These are phyloP conservation scores for Orbicella faveolata DNA, from an alignment of 64 coral and sea anemone species.

Conservation along the genomic window DNA sequence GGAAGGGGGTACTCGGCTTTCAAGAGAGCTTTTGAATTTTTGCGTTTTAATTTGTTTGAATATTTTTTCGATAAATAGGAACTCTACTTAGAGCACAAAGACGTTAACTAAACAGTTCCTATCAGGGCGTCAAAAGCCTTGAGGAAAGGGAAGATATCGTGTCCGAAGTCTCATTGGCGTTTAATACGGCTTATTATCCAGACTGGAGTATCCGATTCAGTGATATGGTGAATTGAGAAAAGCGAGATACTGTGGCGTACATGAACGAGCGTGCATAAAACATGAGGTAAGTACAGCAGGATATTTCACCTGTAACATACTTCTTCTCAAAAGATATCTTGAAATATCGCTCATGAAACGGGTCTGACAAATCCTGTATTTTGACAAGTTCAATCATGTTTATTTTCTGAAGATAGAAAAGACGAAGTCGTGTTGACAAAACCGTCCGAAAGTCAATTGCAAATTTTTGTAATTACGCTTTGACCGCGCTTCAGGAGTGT, in stretches of 20 bases:
- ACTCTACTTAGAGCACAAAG: not conserved
- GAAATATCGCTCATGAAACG: not conserved
- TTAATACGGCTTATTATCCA: not conserved
- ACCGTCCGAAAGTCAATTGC: not conserved
- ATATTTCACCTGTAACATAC: conserved; percentile 3
- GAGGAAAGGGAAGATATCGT: not conserved
- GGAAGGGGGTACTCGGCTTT: conserved; percentile 14
- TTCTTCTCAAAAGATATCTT: not conserved
- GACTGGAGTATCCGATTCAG: too few species aligned
- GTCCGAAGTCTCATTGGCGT: not conserved
- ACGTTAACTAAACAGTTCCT: not conserved
- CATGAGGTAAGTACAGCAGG: conserved; percentile 44
- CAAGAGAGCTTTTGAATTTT: conserved; percentile 8
- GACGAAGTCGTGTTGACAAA: not conserved
- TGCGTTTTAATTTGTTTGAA: conserved; percentile 33
- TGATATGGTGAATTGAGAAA: not conserved
- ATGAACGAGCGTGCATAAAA: conserved; percentile 29
- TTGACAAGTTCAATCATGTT: not conserved
- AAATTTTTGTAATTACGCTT: not conserved
- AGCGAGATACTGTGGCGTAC: not conserved
- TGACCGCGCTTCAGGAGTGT: not conserved
- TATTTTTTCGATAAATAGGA: conserved; percentile 14
- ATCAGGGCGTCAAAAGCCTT: not conserved
- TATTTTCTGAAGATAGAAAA: not conserved
- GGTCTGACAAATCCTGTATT: not conserved